phyloP scores from a whole-genome alignment of 2,797 vertebrate genomes.

The Rallus crepitans region DNA sequence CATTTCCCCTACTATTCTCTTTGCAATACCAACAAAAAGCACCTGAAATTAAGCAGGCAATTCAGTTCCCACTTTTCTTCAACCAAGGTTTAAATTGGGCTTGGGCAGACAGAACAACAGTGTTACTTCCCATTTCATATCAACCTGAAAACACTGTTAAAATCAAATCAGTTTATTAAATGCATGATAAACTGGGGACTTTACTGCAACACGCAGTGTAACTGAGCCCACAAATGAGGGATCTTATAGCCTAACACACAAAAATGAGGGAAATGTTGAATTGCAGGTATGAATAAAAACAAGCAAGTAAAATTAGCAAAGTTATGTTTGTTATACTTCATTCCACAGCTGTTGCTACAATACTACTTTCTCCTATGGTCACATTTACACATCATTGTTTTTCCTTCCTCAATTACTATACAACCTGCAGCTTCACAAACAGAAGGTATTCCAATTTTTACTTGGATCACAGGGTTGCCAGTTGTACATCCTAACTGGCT shows the following conservation, averaged over 20 bases:
- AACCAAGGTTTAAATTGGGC: neutral
- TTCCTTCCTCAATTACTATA: neutral
- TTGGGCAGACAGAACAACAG: neutral
- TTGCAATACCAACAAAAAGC: neutral
- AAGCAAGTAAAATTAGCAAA: neutral
- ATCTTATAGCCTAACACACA: neutral
- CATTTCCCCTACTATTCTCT: neutral
- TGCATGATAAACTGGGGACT: neutral
- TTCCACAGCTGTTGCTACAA: neutral
- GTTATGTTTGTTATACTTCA: neutral
- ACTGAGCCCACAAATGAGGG: neutral
- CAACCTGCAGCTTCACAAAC: neutral
- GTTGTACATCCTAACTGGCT: neutral
- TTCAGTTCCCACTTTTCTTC: neutral
- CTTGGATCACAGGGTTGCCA: neutral
- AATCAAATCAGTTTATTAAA: neutral
- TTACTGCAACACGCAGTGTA: neutral
- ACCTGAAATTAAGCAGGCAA: neutral
- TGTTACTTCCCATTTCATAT: neutral
- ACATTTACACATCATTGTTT: neutral
- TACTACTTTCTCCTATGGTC: neutral
- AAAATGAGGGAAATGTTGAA: neutral
- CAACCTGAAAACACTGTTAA: neutral
- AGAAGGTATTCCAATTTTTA: neutral
- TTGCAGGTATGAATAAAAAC: neutral